phyloP scores from a whole-genome alignment of 2,888 invertebrate species.

The Ophioninae sp. region DNA sequence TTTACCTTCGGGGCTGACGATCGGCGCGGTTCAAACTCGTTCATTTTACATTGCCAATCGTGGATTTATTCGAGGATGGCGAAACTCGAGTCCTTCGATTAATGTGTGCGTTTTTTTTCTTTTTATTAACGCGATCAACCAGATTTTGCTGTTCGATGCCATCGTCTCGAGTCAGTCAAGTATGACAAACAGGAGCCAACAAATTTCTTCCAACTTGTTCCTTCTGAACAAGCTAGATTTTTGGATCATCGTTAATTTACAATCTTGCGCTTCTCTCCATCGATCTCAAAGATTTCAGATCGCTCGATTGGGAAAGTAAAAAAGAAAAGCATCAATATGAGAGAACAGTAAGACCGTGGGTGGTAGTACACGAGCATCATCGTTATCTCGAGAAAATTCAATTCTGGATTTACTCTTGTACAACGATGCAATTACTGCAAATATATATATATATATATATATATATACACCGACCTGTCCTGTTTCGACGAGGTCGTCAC shows the following conservation, averaged over 20 bases:
- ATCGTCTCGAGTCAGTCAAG: too few relatives aligned
- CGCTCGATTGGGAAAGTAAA: slow-evolving; percentile 10
- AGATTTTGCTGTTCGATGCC: too few relatives aligned
- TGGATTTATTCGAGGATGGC: too few relatives aligned
- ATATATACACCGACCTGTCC: background rate
- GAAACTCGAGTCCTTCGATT: too few relatives aligned
- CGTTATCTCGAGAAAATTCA: slow-evolving; percentile 55
- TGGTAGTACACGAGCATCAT: slow-evolving; percentile 54
- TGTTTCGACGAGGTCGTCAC: slow-evolving; percentile 50
- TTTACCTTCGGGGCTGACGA: slow-evolving; percentile 2
- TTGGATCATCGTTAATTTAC: background rate
- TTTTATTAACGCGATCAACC: too few relatives aligned
- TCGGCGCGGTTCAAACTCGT: background rate
- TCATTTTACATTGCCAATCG: background rate
- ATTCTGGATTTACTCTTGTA: slow-evolving; percentile 39
- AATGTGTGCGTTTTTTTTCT: too few relatives aligned
- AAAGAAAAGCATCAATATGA: slow-evolving; percentile 9
- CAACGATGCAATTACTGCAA: background rate
- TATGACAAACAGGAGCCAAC: background rate
- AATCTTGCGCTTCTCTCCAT: background rate
- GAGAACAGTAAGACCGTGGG: slow-evolving; percentile 49
- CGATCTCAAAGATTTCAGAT: background rate
- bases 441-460: background rate
- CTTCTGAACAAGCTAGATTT: background rate
- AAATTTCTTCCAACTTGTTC: background rate